Evolutionary conservation across 1,140 invertebrate genomes (phyloP), one percentile per base, ranked within the genome.

Genomic region (Trypoxylus dichotomus): DNA sequence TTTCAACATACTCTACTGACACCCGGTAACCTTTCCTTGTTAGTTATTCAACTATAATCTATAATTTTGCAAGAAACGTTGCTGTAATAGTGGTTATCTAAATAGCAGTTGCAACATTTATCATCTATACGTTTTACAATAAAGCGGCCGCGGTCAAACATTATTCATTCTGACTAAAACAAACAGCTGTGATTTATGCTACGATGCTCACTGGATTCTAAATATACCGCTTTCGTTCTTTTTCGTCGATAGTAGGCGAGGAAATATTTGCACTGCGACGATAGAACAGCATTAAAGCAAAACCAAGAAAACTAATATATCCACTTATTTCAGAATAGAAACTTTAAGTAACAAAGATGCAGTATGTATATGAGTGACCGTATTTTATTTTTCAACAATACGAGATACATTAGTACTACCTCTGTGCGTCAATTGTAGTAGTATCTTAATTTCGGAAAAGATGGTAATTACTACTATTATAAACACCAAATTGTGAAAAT

Each of bases 131-230:
- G 78, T 81, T 81, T 81, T 76, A 78, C 79, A 80, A 83, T 81
- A 83, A 81, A 82, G 79, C 77, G 78, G 43, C 37, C 74, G 27
- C 68, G 74, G 78, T 27, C 60, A 82, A 79, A 80, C 80, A 82
- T 82, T 81, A 81, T 80, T 81, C 81, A 82, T 82, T 81, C 79
- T 82, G 80, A 82, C 81, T 80, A 79, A 76, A 81, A 82, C 81
- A 82, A 82, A 82, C 81, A 82, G 79, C 79, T 79, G 81, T 82
- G 81, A 82, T 82, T 82, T 82, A 82, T 79, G 81, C 79, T 79
- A 75, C 79, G 79, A 79, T 80, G 80, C 79, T 79, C 79, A 79
- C 79, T 79, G 78, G 81, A 81, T 82, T 82, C 71, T 41, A 25
- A 32, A 75, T 58, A 24, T 63, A 63, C 21, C 10, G 60, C 11